These are phyloP conservation scores for Troides helena DNA, from an alignment of 2,888 invertebrate species.

Conservation along the genomic window DNA sequence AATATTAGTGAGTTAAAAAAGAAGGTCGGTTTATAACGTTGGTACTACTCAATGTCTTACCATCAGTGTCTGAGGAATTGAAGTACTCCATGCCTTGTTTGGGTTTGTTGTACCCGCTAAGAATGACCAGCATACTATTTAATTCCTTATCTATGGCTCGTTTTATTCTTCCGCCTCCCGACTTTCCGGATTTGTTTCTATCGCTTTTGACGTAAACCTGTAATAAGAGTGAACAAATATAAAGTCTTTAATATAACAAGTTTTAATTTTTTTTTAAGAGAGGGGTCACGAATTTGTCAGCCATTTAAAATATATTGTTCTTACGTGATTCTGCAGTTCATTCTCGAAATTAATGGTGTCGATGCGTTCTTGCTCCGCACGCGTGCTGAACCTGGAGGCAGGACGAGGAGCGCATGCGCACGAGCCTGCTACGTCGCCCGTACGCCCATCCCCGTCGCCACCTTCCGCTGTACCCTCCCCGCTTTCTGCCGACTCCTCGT, in stretches of 20 bases:
- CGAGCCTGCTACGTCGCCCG: slow-evolving; percentile 65
- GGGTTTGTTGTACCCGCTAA: slow-evolving; percentile 53
- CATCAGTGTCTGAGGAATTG: slow-evolving; percentile 55
- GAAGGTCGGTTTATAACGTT: not conserved
- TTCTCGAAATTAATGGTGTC: slow-evolving; percentile 88
- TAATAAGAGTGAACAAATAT: slow-evolving; percentile 15
- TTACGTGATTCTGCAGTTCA: slow-evolving; percentile 88
- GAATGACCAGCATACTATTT: slow-evolving; percentile 64
- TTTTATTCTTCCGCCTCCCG: slow-evolving; percentile 38
- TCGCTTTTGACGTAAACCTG: slow-evolving; percentile 62
- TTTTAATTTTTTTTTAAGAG: no score
- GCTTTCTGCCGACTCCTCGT: slow-evolving; percentile 51
- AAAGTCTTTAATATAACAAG: not conserved
- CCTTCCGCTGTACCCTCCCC: slow-evolving; percentile 62
- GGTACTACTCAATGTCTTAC: slow-evolving; percentile 36
- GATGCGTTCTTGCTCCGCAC: slow-evolving; percentile 74
- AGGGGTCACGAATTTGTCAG: no score
- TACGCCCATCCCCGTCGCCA: slow-evolving; percentile 39
- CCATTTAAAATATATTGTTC: not conserved
- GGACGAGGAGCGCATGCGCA: slow-evolving; percentile 53
- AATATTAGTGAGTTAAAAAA: slow-evolving; percentile 9
- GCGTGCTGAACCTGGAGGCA: slow-evolving; percentile 55
- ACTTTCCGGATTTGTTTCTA: slow-evolving; percentile 36
- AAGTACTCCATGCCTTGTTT: slow-evolving; percentile 46
- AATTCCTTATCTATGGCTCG: slow-evolving; percentile 57